Evolutionary conservation across 2,888 invertebrate genomes (phyloP).

Genomic region (Drosophila nigricruria): DNA sequence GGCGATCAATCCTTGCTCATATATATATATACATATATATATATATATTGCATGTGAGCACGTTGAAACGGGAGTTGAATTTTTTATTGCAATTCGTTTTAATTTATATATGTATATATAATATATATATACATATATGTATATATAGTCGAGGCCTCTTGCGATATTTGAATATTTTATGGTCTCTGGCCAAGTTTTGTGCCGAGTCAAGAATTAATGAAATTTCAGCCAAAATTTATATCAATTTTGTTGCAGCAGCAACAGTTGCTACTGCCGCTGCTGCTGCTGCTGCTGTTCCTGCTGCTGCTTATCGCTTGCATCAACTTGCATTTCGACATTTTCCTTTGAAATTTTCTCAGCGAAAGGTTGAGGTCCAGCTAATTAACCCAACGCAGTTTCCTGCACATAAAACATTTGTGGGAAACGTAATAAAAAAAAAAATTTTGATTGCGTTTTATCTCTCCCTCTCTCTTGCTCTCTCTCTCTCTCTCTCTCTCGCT

Average conservation of each 20-base stretch:
- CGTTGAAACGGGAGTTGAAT: conserved; percentile 73
- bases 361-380: conserved; percentile 60
- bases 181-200: conserved; percentile 30
- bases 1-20: conserved; percentile 71
- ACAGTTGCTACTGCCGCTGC: conserved; percentile 1
- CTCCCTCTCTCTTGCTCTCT: background rate
- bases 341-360: conserved; percentile 68
- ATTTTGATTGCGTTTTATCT: conserved; percentile 59
- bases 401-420: conserved; percentile 68
- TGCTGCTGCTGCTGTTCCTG: conserved; percentile 8
- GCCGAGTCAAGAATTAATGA: conserved; percentile 53
- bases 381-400: conserved; percentile 68
- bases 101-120: conserved; percentile 56
- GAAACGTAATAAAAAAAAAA: conserved; percentile 65
- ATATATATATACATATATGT: conserved; percentile 16
- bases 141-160: conserved; percentile 27
- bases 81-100: conserved; percentile 75
- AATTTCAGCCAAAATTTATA: conserved; percentile 59
- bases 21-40: conserved; percentile 5
- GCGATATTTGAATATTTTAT: conserved; percentile 63
- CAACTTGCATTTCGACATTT: conserved; percentile 56
- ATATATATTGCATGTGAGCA: conserved; percentile 27
- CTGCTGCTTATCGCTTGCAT: conserved; percentile 34
- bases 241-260: conserved; percentile 33
- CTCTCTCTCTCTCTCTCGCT: background rate